Percentiles rank a stretch among this genome's conserved stretches.
phyloP scores from a whole-genome alignment of 2,797 vertebrate genomes.

The Peromyscus melanophrys region DNA sequence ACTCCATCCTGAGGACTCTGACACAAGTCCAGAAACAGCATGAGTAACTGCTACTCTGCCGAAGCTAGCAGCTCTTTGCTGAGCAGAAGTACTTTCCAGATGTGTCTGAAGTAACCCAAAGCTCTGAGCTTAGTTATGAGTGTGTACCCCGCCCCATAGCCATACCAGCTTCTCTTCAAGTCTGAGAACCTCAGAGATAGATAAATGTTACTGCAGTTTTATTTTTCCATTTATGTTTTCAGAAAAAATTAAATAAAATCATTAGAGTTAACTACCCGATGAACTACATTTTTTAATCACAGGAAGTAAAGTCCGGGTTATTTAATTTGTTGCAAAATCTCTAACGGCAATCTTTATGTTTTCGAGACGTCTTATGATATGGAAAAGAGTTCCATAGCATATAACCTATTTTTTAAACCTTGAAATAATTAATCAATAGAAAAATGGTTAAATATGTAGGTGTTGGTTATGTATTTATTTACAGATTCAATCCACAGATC shows the following conservation, averaged over 20 bases:
- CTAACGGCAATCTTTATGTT: background rate
- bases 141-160: background rate
- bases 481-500: background rate
- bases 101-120: background rate
- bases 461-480: background rate
- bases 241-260: conserved; percentile 60
- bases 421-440: background rate
- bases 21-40: background rate
- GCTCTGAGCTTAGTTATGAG: background rate
- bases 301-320: conserved; percentile 35
- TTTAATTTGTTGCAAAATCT: conserved; percentile 45
- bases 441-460: conserved; percentile 2
- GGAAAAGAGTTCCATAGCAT: background rate
- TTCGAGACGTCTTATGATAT: conserved; percentile 30
- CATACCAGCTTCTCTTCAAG: background rate
- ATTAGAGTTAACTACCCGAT: background rate
- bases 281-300: conserved; percentile 15
- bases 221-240: background rate
- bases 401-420: conserved; percentile 29
- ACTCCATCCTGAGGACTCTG: background rate
- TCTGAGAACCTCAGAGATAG: background rate
- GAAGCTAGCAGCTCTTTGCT: background rate
- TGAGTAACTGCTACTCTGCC: background rate
- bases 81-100: conserved; percentile 36
- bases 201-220: background rate